A percentile compares a stretch with the other conserved stretches of the same genome.
phyloP scores from a whole-genome alignment of 1,140 invertebrate species.

The Centruroides vittatus region DNA sequence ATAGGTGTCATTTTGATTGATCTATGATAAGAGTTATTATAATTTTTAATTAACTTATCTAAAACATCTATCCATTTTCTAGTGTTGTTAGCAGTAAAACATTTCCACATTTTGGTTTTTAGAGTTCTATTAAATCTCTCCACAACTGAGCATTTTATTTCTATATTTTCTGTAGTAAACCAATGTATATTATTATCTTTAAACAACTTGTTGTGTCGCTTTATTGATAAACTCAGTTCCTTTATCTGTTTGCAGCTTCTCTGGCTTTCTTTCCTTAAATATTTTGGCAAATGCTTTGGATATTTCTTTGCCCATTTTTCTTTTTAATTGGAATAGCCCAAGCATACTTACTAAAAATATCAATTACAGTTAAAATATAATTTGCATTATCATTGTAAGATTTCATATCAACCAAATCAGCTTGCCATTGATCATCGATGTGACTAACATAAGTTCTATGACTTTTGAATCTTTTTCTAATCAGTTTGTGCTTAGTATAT shows the following conservation, averaged over 20 bases:
- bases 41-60: conserved; percentile 17
- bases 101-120: conserved; percentile 20
- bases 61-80: conserved; percentile 20
- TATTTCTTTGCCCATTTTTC: conserved; percentile 27
- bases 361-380: conserved; percentile 34
- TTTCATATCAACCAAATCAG: conserved; percentile 26
- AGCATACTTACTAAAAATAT: conserved; percentile 33
- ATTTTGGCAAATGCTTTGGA: conserved; percentile 18
- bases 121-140: conserved; percentile 25
- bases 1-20: conserved; percentile 19
- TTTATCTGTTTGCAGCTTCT: conserved; percentile 31
- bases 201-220: conserved; percentile 7
- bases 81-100: conserved; percentile 21
- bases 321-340: conserved; percentile 33
- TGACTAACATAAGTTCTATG: conserved; percentile 14
- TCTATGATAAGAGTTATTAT: conserved; percentile 21
- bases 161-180: conserved; percentile 17
- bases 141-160: conserved; percentile 22
- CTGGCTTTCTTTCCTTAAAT: conserved; percentile 22
- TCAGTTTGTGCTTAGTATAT: conserved; percentile 15
- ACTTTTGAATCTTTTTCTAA: conserved; percentile 10
- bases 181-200: conserved; percentile 10
- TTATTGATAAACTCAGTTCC: conserved; percentile 32
- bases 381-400: conserved; percentile 28
- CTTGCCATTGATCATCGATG: conserved; percentile 28